Conservation (phyloP, 2,113 vertebrate genomes). For the Prietella phreatophila region DNA sequence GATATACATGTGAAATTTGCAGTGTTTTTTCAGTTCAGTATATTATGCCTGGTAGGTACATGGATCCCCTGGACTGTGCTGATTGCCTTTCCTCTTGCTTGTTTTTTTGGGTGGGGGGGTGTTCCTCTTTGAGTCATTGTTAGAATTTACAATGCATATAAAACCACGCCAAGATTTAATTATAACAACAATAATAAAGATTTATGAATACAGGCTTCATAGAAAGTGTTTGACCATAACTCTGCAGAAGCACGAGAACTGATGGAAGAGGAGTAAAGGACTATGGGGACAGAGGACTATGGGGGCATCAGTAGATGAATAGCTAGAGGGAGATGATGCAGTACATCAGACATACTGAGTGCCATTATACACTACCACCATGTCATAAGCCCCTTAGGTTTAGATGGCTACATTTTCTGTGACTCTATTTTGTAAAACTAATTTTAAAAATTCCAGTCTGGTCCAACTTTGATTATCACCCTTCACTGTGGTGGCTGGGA, state of each 20-base stretch:
- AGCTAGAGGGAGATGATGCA: background rate
- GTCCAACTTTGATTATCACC: background rate
- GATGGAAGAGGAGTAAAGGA: background rate
- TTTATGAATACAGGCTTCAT: background rate
- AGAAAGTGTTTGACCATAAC: background rate
- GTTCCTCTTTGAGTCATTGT: background rate
- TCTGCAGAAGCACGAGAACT: background rate
- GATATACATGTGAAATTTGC: background rate
- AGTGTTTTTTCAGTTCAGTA: background rate
- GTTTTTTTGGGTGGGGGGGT: background rate
- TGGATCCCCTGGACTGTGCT: background rate
- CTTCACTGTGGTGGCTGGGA: background rate
- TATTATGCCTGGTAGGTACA: slow-evolving; percentile 1
- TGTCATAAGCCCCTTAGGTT: background rate
- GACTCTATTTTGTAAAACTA: background rate
- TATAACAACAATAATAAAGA: background rate
- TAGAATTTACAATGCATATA: background rate
- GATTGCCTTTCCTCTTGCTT: background rate
- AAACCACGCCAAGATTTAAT: background rate
- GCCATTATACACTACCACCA: background rate
- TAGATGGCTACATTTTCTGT: background rate
- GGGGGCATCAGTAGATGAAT: background rate
- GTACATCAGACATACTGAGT: background rate
- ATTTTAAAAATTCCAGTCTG: background rate
- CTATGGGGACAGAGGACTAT: background rate